A percentile compares a stretch with the other conserved stretches of the same genome.
These are phyloP conservation scores for Falcunculus frontatus DNA, from an alignment of 2,113 vertebrate species.

Conservation along the genomic window DNA sequence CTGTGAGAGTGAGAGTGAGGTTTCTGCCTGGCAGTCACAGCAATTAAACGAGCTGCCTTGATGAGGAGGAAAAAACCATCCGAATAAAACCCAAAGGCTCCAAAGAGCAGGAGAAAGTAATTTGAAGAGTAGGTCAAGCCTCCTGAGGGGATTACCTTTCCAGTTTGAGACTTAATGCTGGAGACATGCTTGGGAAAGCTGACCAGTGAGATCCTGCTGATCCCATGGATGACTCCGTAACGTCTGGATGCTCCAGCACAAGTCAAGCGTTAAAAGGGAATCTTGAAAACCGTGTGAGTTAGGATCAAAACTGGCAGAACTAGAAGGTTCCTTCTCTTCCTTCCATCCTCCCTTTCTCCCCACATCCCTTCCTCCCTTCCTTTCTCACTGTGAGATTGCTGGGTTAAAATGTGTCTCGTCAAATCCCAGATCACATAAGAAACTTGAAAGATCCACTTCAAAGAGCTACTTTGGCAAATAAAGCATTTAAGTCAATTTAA, in stretches of 20 bases:
- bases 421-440: background rate
- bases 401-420: background rate
- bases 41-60: background rate
- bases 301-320: background rate
- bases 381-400: background rate
- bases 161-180: background rate
- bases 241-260: background rate
- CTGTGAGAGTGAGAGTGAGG: background rate
- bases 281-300: rapidly evolving
- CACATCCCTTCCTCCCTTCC: background rate
- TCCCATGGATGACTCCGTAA: background rate
- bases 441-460: slow-evolving; percentile 29
- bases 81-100: background rate
- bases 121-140: slow-evolving; percentile 25
- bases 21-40: slow-evolving; percentile 18
- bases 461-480: background rate
- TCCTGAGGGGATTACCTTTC: slow-evolving; percentile 18
- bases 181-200: background rate
- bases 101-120: slow-evolving; percentile 6
- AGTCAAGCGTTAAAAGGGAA: background rate
- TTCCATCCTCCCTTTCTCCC: background rate
- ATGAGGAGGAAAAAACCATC: background rate
- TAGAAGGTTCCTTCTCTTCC: background rate
- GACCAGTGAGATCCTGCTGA: background rate
- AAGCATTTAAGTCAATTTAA: background rate